These are phyloP conservation scores for Pandemis cinnamomeana DNA, from an alignment of 2,888 invertebrate genomes.

Conservation along the genomic window DNA sequence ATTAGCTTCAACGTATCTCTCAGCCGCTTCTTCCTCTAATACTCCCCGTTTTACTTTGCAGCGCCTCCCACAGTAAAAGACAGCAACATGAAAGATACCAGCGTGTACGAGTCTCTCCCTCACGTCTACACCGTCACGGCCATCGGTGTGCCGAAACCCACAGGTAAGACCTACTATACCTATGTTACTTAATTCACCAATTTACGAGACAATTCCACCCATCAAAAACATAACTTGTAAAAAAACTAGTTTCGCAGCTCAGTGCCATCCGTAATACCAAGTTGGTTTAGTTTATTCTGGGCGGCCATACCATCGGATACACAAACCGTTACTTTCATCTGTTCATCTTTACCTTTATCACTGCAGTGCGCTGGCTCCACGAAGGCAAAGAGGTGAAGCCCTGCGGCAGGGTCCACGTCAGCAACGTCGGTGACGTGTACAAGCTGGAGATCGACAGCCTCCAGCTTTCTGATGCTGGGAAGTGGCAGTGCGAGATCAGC, in stretches of 20 bases:
- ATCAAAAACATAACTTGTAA: no score
- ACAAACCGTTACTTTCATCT: no score
- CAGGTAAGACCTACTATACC: constrained; percentile 15
- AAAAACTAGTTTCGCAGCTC: no score
- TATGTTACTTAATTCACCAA: background rate
- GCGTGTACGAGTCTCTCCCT: constrained; percentile 92
- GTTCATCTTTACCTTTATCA: background rate
- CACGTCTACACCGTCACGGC: constrained; percentile 92
- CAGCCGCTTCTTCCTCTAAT: constrained; percentile 38
- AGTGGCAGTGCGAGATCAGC: constrained; percentile 91
- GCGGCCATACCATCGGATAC: no score
- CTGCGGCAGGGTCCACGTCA: constrained; percentile 85
- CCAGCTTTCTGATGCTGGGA: constrained; percentile 89
- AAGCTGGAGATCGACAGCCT: constrained; percentile 89
- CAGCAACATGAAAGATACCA: constrained; percentile 89
- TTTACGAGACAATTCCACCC: background rate
- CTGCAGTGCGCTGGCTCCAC: constrained; percentile 90
- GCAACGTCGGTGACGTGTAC: constrained; percentile 88
- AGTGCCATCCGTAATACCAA: no score
- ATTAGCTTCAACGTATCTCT: background rate
- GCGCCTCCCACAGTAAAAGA: constrained; percentile 89
- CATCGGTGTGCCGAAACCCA: constrained; percentile 89
- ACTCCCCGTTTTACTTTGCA: constrained; percentile 57
- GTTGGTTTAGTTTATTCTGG: no score
- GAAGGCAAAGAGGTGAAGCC: constrained; percentile 89